phyloP scores from a whole-genome alignment of 2,888 invertebrate species.

The Cheilosia scutellata region DNA sequence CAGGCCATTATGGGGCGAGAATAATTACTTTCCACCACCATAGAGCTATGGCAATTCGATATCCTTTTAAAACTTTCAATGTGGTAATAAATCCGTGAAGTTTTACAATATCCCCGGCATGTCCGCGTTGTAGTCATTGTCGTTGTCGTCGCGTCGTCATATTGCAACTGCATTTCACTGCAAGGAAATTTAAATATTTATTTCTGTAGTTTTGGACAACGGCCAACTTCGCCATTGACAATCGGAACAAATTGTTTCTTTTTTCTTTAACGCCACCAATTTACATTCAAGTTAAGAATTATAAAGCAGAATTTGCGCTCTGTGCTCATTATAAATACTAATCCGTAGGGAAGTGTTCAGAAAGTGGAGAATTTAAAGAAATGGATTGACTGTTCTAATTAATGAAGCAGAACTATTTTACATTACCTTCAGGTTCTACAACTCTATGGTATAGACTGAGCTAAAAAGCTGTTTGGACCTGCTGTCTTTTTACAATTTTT shows the following conservation, averaged over 20 bases:
- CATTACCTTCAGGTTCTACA: too few species aligned
- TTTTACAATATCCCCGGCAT: conserved; percentile 23
- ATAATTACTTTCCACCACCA: conserved; percentile 54
- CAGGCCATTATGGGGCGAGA: conserved; percentile 23
- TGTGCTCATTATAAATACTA: neutral
- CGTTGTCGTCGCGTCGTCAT: conserved; percentile 31
- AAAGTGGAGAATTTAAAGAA: neutral
- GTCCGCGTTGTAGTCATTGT: neutral
- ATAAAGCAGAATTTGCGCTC: neutral
- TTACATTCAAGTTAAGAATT: neutral
- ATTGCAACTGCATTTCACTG: conserved; percentile 54
- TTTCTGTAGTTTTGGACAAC: conserved; percentile 42
- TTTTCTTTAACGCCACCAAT: neutral
- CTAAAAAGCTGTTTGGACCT: too few species aligned
- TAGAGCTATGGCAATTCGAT: conserved; percentile 29
- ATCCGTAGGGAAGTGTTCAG: neutral
- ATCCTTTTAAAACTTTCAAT: conserved; percentile 63
- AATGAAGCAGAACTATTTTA: too few species aligned
- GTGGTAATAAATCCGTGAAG: conserved; percentile 64
- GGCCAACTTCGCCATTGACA: conserved; percentile 50
- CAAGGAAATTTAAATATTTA: conserved; percentile 61
- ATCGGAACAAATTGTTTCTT: conserved; percentile 29
- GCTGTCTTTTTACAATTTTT: too few species aligned
- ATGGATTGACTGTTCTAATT: too few species aligned
- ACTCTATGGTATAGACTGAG: too few species aligned